Evolutionary conservation across 2,113 vertebrate genomes (phyloP), one percentile per base, ranked within the genome.

Genomic region (Salminus brasiliensis): DNA sequence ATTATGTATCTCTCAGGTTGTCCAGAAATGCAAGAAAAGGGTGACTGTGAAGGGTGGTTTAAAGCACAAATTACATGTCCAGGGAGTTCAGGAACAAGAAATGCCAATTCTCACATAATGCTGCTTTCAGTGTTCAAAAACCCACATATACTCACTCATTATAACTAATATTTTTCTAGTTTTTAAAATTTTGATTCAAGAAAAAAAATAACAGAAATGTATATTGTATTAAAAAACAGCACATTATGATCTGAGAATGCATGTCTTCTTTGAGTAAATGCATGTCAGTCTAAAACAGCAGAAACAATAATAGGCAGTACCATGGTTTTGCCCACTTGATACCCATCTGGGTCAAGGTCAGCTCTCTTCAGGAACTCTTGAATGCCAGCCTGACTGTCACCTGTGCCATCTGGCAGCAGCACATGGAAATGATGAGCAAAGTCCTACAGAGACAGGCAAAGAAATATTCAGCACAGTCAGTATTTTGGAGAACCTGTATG

Each of bases 291-390:
- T 41, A 2, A 53, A 29, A 13, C 12, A 53, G 30, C 0, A 53
- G 27, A 65, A 76, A 21, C n/a, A n/a, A n/a, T n/a, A n/a, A 36
- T 21, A 23, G 15, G 16, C 10, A 57, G 32, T 95, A 98, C 98
- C 97, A 95, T 98, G 0, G 95, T 96, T 88, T 93, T 95, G 80
- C 98, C 98, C 85, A 99, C 95, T 98, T 99, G 97, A 81, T 94
- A 97, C 62, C 93, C 95, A 70, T 96, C 93, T 47, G 93, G 85
- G 76, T 92, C 82, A 0, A 95, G 92, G 89, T 94, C 89, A 53
- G 93, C 92, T 88, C 94, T 94, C 85, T 11, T 87, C 91, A 98
- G 94, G 91, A 95, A 96, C 69, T 94, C 88, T 69, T 92, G 91
- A 89, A 98, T 95, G 45, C 93, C 92, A 79, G 94, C 90, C 85